Evolutionary conservation across 2,797 vertebrate genomes (phyloP).

Genomic region (Crocidura indochinensis): DNA sequence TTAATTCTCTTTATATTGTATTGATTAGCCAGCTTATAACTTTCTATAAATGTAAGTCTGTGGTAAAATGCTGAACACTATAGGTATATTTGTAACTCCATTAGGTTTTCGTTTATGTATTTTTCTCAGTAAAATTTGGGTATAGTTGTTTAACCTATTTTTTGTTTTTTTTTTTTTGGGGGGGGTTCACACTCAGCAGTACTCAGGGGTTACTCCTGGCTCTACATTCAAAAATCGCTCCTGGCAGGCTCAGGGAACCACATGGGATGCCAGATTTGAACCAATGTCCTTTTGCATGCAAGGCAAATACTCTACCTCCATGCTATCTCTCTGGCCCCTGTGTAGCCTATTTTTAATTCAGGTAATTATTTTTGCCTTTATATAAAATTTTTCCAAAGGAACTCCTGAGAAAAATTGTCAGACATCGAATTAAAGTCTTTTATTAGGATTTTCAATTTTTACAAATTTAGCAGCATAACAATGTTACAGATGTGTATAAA

Average conservation of each 20-base stretch:
- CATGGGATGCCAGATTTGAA: too few species aligned
- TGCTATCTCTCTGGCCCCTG: too few species aligned
- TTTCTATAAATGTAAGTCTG: not conserved
- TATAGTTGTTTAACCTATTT: constrained; percentile 7
- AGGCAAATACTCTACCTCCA: too few species aligned
- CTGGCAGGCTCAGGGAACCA: too few species aligned
- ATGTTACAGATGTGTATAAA: not conserved
- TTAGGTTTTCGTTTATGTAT: not conserved
- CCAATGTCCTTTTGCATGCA: too few species aligned
- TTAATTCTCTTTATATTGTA: constrained; percentile 45
- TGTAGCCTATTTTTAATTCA: not conserved
- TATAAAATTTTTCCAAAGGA: not conserved
- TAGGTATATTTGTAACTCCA: not conserved
- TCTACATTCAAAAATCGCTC: too few species aligned
- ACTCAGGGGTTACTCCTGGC: too few species aligned
- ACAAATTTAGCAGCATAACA: not conserved
- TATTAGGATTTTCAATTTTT: not conserved
- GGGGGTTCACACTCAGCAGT: too few species aligned
- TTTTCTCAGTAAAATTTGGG: not conserved
- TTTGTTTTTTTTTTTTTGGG: too few species aligned
- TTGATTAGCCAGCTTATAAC: constrained; percentile 11
- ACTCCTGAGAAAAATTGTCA: not conserved
- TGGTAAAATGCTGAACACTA: constrained; percentile 11
- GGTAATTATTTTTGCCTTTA: constrained; percentile 45
- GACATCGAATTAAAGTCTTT: not conserved